These are phyloP conservation scores for Phaenicophaeus curvirostris DNA, from an alignment of 2,797 vertebrate genomes.

Conservation along the genomic window DNA sequence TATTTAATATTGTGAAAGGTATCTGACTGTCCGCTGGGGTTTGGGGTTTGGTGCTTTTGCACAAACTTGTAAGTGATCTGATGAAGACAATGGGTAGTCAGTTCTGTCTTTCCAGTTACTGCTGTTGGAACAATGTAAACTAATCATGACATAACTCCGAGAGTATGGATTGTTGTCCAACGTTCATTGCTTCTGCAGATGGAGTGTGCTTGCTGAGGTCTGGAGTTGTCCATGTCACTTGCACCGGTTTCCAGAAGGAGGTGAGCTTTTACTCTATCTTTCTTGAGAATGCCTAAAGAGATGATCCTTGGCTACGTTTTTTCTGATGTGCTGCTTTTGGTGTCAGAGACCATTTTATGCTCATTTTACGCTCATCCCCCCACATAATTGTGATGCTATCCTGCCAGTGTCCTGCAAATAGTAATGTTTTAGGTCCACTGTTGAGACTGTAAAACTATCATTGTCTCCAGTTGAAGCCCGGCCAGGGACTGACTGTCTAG, in stretches of 20 bases:
- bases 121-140: not conserved
- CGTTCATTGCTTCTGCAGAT: conserved; percentile 76
- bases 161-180: not conserved
- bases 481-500: too few relatives aligned
- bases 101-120: not conserved
- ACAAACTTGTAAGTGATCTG: not conserved
- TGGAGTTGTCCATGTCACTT: conserved; percentile 91
- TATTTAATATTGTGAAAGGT: not conserved
- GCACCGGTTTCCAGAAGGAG: conserved; percentile 94
- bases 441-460: not conserved
- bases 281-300: not conserved
- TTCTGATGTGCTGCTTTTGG: not conserved
- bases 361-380: not conserved
- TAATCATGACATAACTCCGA: too few relatives aligned
- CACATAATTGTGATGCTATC: not conserved
- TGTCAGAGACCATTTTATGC: not conserved
- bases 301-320: not conserved
- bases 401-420: not conserved
- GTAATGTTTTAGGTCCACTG: not conserved
- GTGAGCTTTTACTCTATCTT: conserved; percentile 68
- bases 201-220: conserved; percentile 89
- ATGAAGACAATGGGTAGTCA: not conserved
- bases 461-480: not conserved
- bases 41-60: not conserved
- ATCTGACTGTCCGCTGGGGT: not conserved